Conservation (phyloP, 2,888 invertebrate species). For the Tinea trinotella region DNA sequence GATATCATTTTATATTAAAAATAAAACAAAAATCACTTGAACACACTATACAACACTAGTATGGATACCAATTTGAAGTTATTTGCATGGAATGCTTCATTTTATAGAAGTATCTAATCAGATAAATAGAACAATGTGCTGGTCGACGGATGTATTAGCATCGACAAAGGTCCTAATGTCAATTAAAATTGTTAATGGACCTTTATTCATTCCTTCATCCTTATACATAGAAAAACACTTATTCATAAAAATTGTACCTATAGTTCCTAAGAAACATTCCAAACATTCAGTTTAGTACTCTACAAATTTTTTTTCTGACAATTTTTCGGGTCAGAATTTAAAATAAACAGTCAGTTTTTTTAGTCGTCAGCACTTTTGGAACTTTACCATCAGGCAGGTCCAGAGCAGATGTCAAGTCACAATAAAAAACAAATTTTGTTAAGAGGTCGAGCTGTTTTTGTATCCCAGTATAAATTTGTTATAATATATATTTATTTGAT, state of each 20-base stretch:
- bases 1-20: neutral
- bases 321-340: no score
- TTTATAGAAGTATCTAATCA: slow-evolving; percentile 51
- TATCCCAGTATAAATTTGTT: no score
- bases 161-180: slow-evolving; percentile 55
- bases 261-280: neutral
- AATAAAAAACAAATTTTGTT: no score
- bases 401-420: no score
- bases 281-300: neutral
- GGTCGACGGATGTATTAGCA: slow-evolving; percentile 44
- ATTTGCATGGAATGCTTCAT: slow-evolving; percentile 28
- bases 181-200: slow-evolving; percentile 49
- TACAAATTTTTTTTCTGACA: no score
- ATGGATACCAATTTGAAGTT: slow-evolving; percentile 7
- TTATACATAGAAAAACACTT: slow-evolving; percentile 21
- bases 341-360: no score
- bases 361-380: no score
- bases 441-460: no score
- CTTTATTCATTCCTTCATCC: slow-evolving; percentile 40
- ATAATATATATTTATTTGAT: no score
- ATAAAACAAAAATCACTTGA: neutral
- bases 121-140: slow-evolving; percentile 51
- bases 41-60: neutral
- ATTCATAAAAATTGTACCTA: neutral
- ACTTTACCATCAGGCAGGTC: no score